These are phyloP conservation scores for Eufriesea mexicana DNA, from an alignment of 1,140 invertebrate species.

Conservation along the genomic window DNA sequence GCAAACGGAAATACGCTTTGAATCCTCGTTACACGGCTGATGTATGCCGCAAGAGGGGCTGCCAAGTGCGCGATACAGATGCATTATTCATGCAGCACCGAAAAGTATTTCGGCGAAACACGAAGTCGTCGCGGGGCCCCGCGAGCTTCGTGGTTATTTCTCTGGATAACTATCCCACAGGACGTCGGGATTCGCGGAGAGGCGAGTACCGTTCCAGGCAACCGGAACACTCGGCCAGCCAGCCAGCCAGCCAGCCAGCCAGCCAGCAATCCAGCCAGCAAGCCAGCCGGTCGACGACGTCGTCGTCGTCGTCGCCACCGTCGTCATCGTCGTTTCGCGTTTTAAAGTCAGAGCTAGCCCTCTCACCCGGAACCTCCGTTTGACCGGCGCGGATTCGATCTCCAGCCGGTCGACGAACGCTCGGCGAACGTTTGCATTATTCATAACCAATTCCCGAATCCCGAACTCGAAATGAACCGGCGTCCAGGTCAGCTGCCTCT, in stretches of 20 bases:
- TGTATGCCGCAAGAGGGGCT: constrained; percentile 42
- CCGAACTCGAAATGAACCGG: constrained; percentile 69
- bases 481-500: constrained; percentile 62
- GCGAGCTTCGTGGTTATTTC: constrained; percentile 38
- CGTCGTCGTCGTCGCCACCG: constrained; percentile 34
- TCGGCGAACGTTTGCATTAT: constrained; percentile 68
- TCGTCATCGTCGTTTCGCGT: constrained; percentile 56
- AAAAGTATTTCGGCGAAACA: constrained; percentile 57
- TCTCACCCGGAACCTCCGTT: constrained; percentile 68
- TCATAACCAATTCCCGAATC: constrained; percentile 74
- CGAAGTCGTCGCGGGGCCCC: constrained; percentile 47
- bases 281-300: too few species aligned
- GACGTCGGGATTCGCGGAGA: constrained; percentile 14
- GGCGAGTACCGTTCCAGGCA: constrained; percentile 44
- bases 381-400: constrained; percentile 69
- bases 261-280: too few species aligned
- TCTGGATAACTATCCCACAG: constrained; percentile 59
- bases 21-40: constrained; percentile 50
- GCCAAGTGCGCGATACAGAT: constrained; percentile 55
- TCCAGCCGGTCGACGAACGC: constrained; percentile 61
- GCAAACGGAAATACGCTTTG: constrained; percentile 51
- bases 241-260: background rate
- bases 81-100: constrained; percentile 61
- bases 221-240: constrained; percentile 49
- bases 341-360: constrained; percentile 56